Evolutionary conservation across 2,888 invertebrate species (phyloP).

Genomic region (Plemyria rubiginata): DNA sequence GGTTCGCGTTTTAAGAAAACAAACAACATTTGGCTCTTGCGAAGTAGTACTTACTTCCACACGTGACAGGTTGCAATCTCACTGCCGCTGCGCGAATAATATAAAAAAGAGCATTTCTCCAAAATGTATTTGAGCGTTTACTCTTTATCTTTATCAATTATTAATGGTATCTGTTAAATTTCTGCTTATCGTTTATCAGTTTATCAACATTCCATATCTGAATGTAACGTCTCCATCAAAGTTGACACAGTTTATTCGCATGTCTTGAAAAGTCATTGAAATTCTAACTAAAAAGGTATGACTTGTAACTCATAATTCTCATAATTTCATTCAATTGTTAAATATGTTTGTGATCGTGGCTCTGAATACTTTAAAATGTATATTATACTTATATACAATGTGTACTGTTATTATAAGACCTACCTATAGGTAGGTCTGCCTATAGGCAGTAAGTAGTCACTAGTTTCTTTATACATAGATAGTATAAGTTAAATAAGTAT

Average conservation of each 20-base stretch:
- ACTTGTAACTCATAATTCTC: no score
- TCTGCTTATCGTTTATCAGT: background rate
- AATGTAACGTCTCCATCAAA: slow-evolving; percentile 12
- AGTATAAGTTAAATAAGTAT: background rate
- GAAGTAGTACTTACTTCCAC: no score
- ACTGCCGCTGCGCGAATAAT: no score
- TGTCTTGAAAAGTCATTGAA: slow-evolving; percentile 29
- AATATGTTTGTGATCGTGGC: slow-evolving; percentile 34
- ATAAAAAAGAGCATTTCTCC: no score
- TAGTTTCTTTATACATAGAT: no score
- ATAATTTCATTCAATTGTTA: slow-evolving; percentile 11
- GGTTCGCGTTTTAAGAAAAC: background rate
- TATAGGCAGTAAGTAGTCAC: no score
- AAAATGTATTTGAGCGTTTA: background rate
- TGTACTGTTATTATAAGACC: no score
- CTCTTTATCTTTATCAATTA: background rate
- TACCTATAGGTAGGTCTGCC: no score
- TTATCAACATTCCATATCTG: slow-evolving; percentile 1
- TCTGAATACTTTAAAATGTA: slow-evolving; percentile 23
- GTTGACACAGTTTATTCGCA: slow-evolving; percentile 36
- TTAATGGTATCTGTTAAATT: background rate
- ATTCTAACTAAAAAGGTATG: no score
- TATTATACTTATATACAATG: no score
- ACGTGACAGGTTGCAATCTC: no score
- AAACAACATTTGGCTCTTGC: no score